phyloP scores from a whole-genome alignment of 2,888 invertebrate genomes.

The Agriopis marginaria region DNA sequence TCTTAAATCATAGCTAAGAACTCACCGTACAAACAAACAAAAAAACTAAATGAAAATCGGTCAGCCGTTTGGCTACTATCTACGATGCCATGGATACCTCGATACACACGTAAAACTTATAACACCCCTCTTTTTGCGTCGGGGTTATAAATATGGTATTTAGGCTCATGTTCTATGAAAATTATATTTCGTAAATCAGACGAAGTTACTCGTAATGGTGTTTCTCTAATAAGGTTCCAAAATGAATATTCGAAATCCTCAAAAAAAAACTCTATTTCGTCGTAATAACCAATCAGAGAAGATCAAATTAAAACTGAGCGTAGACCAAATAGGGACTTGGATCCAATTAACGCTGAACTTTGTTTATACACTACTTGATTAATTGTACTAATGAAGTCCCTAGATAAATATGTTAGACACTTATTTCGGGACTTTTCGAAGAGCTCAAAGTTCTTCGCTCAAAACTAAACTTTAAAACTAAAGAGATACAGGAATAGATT shows the following conservation, averaged over 20 bases:
- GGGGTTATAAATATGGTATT: too few species aligned
- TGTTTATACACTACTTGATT: conserved; percentile 41
- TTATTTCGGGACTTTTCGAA: conserved; percentile 25
- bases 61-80: too few species aligned
- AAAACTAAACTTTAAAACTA: conserved; percentile 40
- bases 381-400: conserved; percentile 39
- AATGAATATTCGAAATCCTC: conserved; percentile 6
- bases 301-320: conserved; percentile 39
- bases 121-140: too few species aligned
- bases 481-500: conserved; percentile 63
- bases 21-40: too few species aligned
- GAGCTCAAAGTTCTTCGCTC: conserved; percentile 3
- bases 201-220: background rate
- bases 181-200: background rate
- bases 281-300: conserved; percentile 35
- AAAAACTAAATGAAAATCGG: too few species aligned
- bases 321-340: conserved; percentile 25
- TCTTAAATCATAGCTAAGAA: too few species aligned
- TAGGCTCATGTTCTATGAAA: background rate
- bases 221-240: background rate
- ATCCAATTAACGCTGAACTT: conserved; percentile 42
- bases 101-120: too few species aligned
- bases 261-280: conserved; percentile 23
- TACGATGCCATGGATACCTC: too few species aligned
- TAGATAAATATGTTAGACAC: conserved; percentile 30